Evolutionary conservation across 2,888 invertebrate genomes (phyloP).

Genomic region (Baronia brevicornis): DNA sequence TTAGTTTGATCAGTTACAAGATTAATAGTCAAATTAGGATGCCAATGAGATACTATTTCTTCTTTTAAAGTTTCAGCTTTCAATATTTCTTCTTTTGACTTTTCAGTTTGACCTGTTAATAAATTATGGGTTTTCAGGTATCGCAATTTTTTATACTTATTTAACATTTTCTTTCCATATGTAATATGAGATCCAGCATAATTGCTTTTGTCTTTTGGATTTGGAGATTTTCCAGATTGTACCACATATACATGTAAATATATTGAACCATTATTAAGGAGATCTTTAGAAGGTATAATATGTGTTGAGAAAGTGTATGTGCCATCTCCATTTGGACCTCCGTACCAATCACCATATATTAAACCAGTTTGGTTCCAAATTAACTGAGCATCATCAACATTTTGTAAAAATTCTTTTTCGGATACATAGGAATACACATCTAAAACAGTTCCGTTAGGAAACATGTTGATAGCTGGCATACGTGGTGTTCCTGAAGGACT

Average conservation of each 20-base stretch:
- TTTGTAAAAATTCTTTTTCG: constrained; percentile 82
- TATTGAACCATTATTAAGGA: constrained; percentile 94
- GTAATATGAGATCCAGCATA: constrained; percentile 83
- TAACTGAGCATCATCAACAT: constrained; percentile 81
- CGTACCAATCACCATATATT: constrained; percentile 93
- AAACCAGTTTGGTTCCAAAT: constrained; percentile 90
- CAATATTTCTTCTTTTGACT: constrained; percentile 84
- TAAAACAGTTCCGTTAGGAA: constrained; percentile 87
- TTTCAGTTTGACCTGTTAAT: constrained; percentile 91
- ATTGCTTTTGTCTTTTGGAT: constrained; percentile 80
- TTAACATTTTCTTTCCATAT: constrained; percentile 86
- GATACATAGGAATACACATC: constrained; percentile 93
- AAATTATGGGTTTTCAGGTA: constrained; percentile 94
- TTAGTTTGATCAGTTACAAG: constrained; percentile 96
- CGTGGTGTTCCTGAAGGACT: constrained; percentile 42
- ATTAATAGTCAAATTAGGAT: constrained; percentile 97
- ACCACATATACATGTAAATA: constrained; percentile 94
- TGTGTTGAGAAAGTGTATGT: constrained; percentile 79
- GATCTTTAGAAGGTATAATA: constrained; percentile 79
- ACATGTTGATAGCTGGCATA: constrained; percentile 79
- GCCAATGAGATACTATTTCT: constrained; percentile 98
- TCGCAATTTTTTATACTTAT: constrained; percentile 91
- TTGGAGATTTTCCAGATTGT: constrained; percentile 86
- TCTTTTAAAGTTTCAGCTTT: constrained; percentile 86
- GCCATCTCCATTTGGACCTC: constrained; percentile 88